Conservation (phyloP, 2,888 invertebrate species). For the Buathra laborator region DNA sequence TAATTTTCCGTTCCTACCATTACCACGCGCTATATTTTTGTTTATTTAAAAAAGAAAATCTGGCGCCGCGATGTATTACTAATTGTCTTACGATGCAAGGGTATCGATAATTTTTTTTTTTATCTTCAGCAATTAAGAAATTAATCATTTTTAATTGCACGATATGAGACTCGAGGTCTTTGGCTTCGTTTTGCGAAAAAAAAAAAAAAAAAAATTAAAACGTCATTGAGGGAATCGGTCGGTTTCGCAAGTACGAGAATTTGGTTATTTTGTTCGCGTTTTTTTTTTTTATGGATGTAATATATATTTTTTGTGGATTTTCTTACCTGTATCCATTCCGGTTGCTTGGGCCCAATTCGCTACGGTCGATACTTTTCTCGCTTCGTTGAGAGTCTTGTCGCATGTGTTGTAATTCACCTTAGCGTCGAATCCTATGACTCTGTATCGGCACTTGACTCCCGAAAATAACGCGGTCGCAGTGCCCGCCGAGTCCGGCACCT, state of each 20-base stretch:
- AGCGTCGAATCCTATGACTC: constrained; percentile 87
- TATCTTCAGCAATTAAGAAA: neutral
- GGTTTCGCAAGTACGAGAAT: neutral
- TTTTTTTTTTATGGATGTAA: neutral
- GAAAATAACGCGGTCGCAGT: constrained; percentile 90
- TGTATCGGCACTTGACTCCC: constrained; percentile 88
- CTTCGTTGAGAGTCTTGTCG: constrained; percentile 82
- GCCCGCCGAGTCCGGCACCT: constrained; percentile 90
- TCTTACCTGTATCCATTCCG: constrained; percentile 87
- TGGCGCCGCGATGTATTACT: neutral
- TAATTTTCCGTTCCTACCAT: neutral
- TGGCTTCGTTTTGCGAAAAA: neutral
- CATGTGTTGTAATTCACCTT: constrained; percentile 83
- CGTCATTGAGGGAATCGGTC: neutral
- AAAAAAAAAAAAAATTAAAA: neutral
- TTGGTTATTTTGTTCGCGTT: neutral
- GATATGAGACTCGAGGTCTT: neutral
- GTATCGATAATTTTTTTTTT: neutral
- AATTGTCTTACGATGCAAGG: neutral
- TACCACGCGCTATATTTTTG: neutral
- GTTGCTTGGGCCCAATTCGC: constrained; percentile 88
- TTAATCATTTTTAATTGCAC: neutral
- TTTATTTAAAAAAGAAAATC: neutral
- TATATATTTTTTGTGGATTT: neutral
- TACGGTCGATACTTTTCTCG: constrained; percentile 85